phyloP scores from a whole-genome alignment of 2,888 invertebrate species.

The Cactoblastis cactorum region DNA sequence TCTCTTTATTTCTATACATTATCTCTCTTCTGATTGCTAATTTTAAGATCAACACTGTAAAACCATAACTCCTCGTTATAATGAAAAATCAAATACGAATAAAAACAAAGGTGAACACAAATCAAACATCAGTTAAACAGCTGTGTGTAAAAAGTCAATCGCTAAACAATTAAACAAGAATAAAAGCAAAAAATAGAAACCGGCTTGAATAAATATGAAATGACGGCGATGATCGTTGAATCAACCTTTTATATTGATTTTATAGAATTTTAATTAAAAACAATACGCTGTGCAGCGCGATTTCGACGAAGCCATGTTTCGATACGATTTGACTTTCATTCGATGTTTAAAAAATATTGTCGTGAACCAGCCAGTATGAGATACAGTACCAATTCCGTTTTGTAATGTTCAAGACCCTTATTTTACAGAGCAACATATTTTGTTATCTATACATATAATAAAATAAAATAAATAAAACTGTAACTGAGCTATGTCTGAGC shows the following conservation, averaged over 20 bases:
- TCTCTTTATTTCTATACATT: no score
- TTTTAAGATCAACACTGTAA: no score
- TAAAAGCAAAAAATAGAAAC: conserved; percentile 19
- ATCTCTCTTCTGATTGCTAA: no score
- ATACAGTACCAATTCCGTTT: no score
- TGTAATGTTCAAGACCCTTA: no score
- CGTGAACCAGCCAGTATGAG: no score
- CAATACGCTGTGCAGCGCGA: conserved; percentile 26
- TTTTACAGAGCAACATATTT: no score
- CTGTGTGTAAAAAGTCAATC: conserved; percentile 32
- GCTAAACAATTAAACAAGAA: conserved; percentile 26
- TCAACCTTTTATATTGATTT: conserved; percentile 36
- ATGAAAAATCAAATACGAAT: neutral
- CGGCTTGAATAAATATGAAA: conserved; percentile 24
- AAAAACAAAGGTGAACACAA: conserved; percentile 25
- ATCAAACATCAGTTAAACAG: conserved; percentile 36
- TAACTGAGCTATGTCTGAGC: no score
- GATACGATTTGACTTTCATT: conserved; percentile 23
- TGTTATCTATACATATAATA: no score
- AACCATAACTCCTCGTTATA: no score
- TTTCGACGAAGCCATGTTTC: conserved; percentile 19
- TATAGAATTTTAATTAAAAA: conserved; percentile 40
- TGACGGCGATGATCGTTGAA: conserved; percentile 31
- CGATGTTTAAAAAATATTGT: conserved; percentile 17
- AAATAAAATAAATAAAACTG: no score